Evolutionary conservation across 2,797 vertebrate genomes (phyloP).

Genomic region (Lutjanus campechanus): DNA sequence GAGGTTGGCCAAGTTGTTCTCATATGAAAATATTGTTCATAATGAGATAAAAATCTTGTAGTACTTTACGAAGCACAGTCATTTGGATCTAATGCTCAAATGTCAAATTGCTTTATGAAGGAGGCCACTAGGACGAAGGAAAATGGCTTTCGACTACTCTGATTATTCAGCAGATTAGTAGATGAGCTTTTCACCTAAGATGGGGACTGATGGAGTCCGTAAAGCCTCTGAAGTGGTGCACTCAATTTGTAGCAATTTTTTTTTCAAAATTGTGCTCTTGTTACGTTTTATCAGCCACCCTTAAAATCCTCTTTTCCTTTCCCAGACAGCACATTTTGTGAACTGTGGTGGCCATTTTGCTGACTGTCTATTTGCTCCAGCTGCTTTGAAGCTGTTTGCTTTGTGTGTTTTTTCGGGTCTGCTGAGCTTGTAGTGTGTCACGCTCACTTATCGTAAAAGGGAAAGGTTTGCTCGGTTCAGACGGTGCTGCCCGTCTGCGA

Average conservation of each 20-base stretch:
- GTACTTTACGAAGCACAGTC: slow-evolving; percentile 22
- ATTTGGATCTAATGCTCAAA: slow-evolving; percentile 29
- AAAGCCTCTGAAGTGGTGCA: slow-evolving; percentile 41
- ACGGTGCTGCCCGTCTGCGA: slow-evolving; percentile 21
- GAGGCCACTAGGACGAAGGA: slow-evolving; percentile 32
- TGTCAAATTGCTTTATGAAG: slow-evolving; percentile 44
- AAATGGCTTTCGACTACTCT: slow-evolving; percentile 48
- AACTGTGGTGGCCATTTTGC: slow-evolving; percentile 58
- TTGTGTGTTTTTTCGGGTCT: slow-evolving; percentile 62
- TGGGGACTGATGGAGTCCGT: slow-evolving; percentile 32
- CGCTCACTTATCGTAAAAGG: slow-evolving; percentile 48
- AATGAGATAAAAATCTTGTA: not conserved
- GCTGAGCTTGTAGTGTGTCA: slow-evolving; percentile 72
- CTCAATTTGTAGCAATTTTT: slow-evolving; percentile 20
- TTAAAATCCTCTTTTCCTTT: slow-evolving; percentile 37
- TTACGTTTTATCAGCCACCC: slow-evolving; percentile 29
- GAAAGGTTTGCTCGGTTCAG: slow-evolving; percentile 53
- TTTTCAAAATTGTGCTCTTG: slow-evolving; percentile 26
- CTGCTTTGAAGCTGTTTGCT: slow-evolving; percentile 59
- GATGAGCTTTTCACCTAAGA: slow-evolving; percentile 44
- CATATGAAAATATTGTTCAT: not conserved
- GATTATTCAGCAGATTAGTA: slow-evolving; percentile 69
- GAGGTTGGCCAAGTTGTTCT: slow-evolving; percentile 14
- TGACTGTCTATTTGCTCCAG: slow-evolving; percentile 44
- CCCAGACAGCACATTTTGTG: slow-evolving; percentile 42